phyloP scores from a whole-genome alignment of 2,797 vertebrate species.

The Sciurus carolinensis region DNA sequence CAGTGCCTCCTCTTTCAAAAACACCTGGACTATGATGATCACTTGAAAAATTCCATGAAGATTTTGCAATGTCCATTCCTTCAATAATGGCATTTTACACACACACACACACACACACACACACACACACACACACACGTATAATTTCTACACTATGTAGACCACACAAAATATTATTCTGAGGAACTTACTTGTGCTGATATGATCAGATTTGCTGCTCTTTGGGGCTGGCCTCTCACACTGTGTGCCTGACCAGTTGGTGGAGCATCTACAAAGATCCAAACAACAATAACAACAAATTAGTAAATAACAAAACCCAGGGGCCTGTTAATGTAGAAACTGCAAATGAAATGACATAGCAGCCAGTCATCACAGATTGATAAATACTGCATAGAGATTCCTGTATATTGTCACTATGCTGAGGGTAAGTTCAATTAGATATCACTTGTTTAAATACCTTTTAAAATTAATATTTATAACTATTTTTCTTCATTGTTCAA shows the following conservation, averaged over 20 bases:
- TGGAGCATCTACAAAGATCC: constrained; percentile 95
- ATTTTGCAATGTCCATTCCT: background rate
- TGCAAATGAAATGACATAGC: constrained; percentile 71
- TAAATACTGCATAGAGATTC: constrained; percentile 48
- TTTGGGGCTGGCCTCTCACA: constrained; percentile 99
- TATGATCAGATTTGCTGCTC: constrained; percentile 98
- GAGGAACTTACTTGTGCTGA: constrained; percentile 95
- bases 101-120: too few relatives aligned
- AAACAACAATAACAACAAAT: constrained; percentile 83
- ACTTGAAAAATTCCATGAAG: background rate
- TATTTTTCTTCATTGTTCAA: constrained; percentile 52
- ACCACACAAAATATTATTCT: background rate
- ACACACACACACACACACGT: background rate
- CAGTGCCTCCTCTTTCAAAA: background rate
- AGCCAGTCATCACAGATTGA: constrained; percentile 60
- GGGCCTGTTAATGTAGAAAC: constrained; percentile 62
- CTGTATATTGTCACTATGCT: constrained; percentile 9
- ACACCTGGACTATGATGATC: background rate
- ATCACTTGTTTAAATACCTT: constrained; percentile 1
- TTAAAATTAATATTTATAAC: background rate
- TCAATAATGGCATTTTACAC: background rate
- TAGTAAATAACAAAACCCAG: constrained; percentile 75
- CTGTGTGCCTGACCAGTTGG: constrained; percentile 99
- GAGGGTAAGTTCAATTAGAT: background rate
- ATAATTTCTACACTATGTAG: background rate